Conservation (phyloP, 2,797 vertebrate genomes). For the Phrynocephalus guinanensis region DNA sequence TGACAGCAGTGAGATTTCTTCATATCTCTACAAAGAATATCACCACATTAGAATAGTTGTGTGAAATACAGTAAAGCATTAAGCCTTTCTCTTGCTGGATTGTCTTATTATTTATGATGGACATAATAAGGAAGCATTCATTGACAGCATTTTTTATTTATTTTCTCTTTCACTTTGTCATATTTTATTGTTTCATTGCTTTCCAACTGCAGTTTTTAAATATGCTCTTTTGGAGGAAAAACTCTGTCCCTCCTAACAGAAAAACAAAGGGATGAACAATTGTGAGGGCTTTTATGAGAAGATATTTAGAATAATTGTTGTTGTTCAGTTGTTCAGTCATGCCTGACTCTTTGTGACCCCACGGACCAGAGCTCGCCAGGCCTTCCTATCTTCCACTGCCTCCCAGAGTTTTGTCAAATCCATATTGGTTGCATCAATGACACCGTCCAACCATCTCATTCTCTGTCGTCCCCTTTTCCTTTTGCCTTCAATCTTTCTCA, state of each 20-base stretch:
- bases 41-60: background rate
- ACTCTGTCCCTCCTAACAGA: conserved; percentile 31
- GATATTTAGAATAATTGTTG: background rate
- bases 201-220: conserved; percentile 39
- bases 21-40: background rate
- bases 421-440: too few relatives aligned
- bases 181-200: conserved; percentile 54
- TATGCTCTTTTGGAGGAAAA: conserved; percentile 37
- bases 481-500: too few relatives aligned
- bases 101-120: background rate
- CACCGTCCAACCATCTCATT: too few relatives aligned
- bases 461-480: too few relatives aligned
- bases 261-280: conserved; percentile 46
- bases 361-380: too few relatives aligned
- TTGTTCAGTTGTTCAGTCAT: too few relatives aligned
- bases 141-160: background rate
- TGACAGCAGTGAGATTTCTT: too few relatives aligned
- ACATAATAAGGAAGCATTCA: background rate
- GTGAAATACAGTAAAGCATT: background rate
- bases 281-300: conserved; percentile 33
- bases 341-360: too few relatives aligned
- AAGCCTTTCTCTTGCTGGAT: background rate
- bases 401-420: too few relatives aligned
- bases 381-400: too few relatives aligned
- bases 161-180: conserved; percentile 53